Percentiles rank a stretch among this genome's conserved stretches.
phyloP scores from a whole-genome alignment of 2,888 invertebrate genomes.

The Drosophila prolongata region DNA sequence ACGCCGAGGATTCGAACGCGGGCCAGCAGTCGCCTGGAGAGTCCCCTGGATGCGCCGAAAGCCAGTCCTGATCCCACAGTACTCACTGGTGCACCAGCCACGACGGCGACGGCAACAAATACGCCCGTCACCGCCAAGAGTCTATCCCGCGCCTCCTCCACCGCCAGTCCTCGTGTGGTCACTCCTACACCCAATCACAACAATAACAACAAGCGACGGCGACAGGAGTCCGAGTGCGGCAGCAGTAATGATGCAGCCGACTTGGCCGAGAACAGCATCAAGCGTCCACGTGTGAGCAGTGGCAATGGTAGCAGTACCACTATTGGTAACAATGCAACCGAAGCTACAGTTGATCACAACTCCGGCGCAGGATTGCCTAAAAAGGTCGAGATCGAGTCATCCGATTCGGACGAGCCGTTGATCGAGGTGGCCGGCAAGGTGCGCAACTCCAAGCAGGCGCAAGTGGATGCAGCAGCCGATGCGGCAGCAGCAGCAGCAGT shows the following conservation, averaged over 20 bases:
- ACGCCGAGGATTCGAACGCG: slow-evolving; percentile 87
- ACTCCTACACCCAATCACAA: slow-evolving; percentile 57
- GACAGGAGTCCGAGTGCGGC: slow-evolving; percentile 91
- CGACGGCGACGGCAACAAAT: slow-evolving; percentile 12
- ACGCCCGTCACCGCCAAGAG: slow-evolving; percentile 40
- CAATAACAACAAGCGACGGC: slow-evolving; percentile 87
- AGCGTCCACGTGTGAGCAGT: slow-evolving; percentile 81
- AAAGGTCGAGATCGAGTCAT: slow-evolving; percentile 87
- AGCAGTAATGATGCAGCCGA: slow-evolving; percentile 57
- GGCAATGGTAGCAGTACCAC: slow-evolving; percentile 61
- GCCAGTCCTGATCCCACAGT: slow-evolving; percentile 68
- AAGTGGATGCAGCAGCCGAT: slow-evolving; percentile 41
- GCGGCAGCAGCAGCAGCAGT: slow-evolving; percentile 30
- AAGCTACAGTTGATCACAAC: slow-evolving; percentile 26
- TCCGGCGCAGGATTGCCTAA: slow-evolving; percentile 32
- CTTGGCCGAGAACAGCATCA: slow-evolving; percentile 66
- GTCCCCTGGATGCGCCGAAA: slow-evolving; percentile 86
- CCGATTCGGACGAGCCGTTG: slow-evolving; percentile 92
- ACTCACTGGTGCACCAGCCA: slow-evolving; percentile 33
- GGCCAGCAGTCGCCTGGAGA: slow-evolving; percentile 89
- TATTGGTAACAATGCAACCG: slow-evolving; percentile 28
- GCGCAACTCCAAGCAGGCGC: slow-evolving; percentile 84
- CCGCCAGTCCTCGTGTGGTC: slow-evolving; percentile 73
- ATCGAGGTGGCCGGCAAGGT: slow-evolving; percentile 89
- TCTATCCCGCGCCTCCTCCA: slow-evolving; percentile 60